phyloP scores from a whole-genome alignment of 2,113 vertebrate genomes.

The Ailuropoda melanoleuca region DNA sequence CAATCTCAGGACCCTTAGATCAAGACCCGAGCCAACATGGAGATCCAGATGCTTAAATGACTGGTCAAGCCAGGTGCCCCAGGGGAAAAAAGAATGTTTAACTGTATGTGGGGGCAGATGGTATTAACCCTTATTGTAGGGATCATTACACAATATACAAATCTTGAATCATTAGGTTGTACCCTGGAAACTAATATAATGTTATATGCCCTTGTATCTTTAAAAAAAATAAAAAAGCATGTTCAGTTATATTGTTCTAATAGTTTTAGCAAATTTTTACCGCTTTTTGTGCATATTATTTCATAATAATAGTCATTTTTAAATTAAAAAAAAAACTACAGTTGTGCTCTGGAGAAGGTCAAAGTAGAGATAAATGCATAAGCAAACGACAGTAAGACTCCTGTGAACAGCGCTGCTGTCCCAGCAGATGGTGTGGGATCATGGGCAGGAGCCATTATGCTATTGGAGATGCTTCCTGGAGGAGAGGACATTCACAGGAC shows the following conservation, averaged over 20 bases:
- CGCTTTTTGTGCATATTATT: neutral
- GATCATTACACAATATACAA: neutral
- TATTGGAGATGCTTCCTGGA: neutral
- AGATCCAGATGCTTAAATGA: neutral
- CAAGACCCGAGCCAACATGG: neutral
- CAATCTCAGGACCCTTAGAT: neutral
- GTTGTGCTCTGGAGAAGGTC: neutral
- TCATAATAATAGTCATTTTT: neutral
- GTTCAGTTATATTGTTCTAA: neutral
- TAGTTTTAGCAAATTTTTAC: neutral
- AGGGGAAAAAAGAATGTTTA: neutral
- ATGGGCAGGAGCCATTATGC: neutral
- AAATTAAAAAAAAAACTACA: neutral
- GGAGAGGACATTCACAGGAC: neutral
- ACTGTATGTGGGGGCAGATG: neutral
- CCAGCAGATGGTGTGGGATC: neutral
- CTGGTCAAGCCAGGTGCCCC: neutral
- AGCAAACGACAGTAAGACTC: no score
- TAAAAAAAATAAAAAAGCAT: neutral
- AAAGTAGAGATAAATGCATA: neutral
- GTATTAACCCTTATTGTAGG: neutral
- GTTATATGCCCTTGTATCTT: neutral
- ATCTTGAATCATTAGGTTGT: neutral
- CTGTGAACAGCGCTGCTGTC: fast-evolving
- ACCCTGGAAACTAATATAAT: neutral